Conservation (phyloP, 2,888 invertebrate genomes). For the Steinernema carpocapsae region DNA sequence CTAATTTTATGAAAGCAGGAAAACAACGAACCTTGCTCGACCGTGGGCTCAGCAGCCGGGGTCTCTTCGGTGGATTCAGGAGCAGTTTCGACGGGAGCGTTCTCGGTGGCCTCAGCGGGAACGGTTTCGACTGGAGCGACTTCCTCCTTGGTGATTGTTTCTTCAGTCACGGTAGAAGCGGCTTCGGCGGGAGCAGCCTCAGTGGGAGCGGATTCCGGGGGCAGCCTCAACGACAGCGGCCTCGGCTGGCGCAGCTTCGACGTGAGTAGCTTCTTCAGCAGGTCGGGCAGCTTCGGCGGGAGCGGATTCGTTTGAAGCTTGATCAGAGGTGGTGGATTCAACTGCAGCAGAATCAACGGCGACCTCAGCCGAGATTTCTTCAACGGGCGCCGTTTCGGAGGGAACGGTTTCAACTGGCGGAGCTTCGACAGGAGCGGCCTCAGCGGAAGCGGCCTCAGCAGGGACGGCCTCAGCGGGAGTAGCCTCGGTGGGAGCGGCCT, state of each 20-base stretch:
- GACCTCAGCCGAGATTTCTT: background rate
- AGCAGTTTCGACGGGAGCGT: background rate
- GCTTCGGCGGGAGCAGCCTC: slow-evolving; percentile 17
- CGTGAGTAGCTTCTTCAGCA: background rate
- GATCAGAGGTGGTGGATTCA: background rate
- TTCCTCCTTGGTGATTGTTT: background rate
- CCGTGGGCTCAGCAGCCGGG: background rate
- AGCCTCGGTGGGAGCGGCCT: background rate
- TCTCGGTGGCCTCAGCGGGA: background rate
- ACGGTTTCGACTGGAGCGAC: background rate
- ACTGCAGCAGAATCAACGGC: background rate
- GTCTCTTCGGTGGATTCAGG: no score
- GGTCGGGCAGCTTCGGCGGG: background rate
- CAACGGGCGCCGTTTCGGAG: background rate
- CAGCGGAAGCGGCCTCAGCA: slow-evolving; percentile 12
- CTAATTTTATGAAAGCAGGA: background rate
- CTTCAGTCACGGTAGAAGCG: background rate
- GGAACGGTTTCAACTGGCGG: background rate
- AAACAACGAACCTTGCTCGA: slow-evolving; percentile 3
- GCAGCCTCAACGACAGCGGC: slow-evolving; percentile 20
- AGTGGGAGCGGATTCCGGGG: background rate
- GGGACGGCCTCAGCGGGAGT: slow-evolving; percentile 3
- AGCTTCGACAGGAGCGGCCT: background rate
- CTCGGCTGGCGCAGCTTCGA: slow-evolving; percentile 7
- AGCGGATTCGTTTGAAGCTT: slow-evolving; percentile 1